phyloP scores from a whole-genome alignment of 2,888 invertebrate species.

The Pristionchus japonicus region DNA sequence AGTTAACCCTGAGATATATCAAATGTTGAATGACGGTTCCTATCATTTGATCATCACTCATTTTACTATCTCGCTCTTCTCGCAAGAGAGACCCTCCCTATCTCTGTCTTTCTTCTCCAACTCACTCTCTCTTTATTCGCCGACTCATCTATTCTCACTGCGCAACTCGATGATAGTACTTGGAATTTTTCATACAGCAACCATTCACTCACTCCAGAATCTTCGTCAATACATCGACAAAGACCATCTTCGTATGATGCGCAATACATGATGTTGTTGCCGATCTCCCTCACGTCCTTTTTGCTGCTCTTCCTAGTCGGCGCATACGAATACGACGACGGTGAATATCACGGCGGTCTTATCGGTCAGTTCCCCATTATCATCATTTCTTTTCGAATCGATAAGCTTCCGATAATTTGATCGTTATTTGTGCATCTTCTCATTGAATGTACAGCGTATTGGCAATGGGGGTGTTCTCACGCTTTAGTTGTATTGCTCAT shows the following conservation, averaged over 20 bases:
- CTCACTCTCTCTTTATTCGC: constrained; percentile 31
- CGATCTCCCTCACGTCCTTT: not conserved
- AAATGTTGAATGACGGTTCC: not conserved
- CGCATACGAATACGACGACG: not conserved
- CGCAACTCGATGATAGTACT: constrained; percentile 8
- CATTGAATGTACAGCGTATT: no score
- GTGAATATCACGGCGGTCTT: not conserved
- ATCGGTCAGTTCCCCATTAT: not conserved
- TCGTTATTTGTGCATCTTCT: not conserved
- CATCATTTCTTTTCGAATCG: no score
- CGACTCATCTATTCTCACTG: constrained; percentile 2
- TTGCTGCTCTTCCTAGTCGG: not conserved
- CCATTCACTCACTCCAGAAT: not conserved
- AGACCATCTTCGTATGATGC: not conserved
- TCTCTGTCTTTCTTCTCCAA: not conserved
- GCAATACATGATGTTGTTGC: not conserved
- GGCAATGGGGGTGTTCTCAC: no score
- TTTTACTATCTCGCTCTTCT: constrained; percentile 23
- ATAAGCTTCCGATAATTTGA: no score
- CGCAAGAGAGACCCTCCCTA: not conserved
- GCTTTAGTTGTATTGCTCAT: no score
- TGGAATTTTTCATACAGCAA: not conserved
- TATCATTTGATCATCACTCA: constrained; percentile 27
- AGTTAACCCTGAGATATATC: not conserved
- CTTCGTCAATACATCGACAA: not conserved